Percentiles rank a stretch among this genome's conserved stretches.
phyloP scores from a whole-genome alignment of 2,888 invertebrate species.

The Lathronympha strigana region DNA sequence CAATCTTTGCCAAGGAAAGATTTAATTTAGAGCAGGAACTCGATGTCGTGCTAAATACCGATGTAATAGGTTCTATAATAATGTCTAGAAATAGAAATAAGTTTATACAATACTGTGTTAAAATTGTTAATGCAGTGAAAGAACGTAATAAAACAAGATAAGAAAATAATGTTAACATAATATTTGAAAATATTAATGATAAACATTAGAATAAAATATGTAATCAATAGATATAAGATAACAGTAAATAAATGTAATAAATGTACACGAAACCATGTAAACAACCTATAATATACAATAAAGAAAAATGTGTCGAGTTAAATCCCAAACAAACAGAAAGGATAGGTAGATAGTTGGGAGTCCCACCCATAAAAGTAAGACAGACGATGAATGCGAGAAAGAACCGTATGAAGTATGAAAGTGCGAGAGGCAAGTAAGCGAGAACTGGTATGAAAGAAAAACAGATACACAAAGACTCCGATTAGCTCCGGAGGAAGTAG shows the following conservation, averaged over 20 bases:
- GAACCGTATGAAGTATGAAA: no score
- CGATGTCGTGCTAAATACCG: neutral
- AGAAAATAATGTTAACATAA: neutral
- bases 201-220: no score
- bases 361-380: no score
- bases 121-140: no score
- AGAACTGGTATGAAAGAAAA: conserved; percentile 10
- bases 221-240: no score
- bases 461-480: neutral
- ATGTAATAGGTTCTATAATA: neutral
- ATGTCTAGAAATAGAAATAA: no score
- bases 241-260: no score
- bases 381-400: no score
- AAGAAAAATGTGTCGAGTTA: no score
- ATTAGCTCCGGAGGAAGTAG: neutral
- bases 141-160: neutral
- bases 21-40: neutral
- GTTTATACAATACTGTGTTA: no score
- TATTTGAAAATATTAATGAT: neutral
- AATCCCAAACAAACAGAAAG: no score
- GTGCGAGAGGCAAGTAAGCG: neutral
- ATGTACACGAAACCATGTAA: neutral
- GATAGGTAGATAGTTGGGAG: no score
- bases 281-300: neutral
- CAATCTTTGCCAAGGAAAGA: neutral